Conservation (phyloP, 2,113 vertebrate genomes). For the Girardinichthys multiradiatus region DNA sequence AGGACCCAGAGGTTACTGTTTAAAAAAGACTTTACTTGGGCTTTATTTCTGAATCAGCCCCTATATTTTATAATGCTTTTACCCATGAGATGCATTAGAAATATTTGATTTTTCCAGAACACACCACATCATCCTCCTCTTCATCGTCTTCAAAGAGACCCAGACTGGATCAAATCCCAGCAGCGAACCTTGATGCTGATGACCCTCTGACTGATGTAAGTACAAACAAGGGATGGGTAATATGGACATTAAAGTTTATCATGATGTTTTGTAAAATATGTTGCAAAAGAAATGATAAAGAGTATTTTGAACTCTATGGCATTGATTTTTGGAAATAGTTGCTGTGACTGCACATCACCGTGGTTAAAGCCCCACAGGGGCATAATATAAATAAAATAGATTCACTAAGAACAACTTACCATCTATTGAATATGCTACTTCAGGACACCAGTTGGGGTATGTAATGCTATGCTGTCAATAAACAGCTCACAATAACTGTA, state of each 20-base stretch:
- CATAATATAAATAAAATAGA: background rate
- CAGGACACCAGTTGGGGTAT: no score
- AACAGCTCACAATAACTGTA: no score
- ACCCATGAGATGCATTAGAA: background rate
- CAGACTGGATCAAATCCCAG: constrained; percentile 96
- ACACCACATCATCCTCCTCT: constrained; percentile 84
- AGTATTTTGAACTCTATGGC: background rate
- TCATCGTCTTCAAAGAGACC: constrained; percentile 96
- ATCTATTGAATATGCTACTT: no score
- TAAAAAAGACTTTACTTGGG: background rate
- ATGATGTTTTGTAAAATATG: background rate
- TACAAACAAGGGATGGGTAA: background rate
- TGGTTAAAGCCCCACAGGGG: background rate
- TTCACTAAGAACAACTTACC: background rate
- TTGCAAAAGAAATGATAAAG: background rate
- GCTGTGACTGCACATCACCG: background rate
- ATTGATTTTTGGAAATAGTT: background rate
- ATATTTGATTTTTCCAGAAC: constrained; percentile 79
- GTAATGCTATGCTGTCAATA: no score
- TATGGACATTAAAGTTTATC: background rate
- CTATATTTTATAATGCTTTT: background rate
- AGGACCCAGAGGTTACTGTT: constrained; percentile 86
- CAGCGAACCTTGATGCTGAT: constrained; percentile 96
- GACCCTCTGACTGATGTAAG: constrained; percentile 97
- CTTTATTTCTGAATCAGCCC: background rate